phyloP scores from a whole-genome alignment of 2,797 vertebrate species.

The Rhadinocentrus ornatus region DNA sequence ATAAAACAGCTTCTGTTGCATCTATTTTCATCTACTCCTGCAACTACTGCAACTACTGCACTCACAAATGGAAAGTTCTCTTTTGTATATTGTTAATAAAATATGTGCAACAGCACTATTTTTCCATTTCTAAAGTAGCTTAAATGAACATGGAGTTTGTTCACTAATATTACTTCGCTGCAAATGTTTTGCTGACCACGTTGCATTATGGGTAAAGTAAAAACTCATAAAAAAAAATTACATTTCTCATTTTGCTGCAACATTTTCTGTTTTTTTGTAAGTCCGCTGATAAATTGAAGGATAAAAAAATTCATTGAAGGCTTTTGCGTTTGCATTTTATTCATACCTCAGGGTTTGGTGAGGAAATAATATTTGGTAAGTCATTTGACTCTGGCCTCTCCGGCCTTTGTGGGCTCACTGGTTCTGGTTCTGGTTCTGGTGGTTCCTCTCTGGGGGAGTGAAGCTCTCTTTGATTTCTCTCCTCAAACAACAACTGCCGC shows the following conservation, averaged over 20 bases:
- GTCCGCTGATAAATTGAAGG: not conserved
- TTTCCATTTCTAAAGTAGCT: not conserved
- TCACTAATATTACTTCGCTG: not conserved
- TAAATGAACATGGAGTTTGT: not conserved
- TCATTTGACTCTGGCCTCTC: constrained; percentile 38
- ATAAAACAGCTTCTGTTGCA: not conserved
- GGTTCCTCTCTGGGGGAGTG: constrained; percentile 53
- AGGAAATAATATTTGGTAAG: constrained; percentile 33
- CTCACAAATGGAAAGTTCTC: not conserved
- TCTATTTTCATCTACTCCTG: not conserved
- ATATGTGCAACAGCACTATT: not conserved
- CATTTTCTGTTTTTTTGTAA: not conserved
- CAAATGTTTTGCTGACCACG: not conserved
- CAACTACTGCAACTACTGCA: not conserved
- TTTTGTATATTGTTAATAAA: not conserved
- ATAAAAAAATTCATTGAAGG: constrained; percentile 1
- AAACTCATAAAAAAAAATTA: not conserved
- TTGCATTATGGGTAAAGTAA: constrained; percentile 9
- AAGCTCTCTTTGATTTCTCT: constrained; percentile 56
- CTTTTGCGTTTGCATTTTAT: constrained; percentile 1
- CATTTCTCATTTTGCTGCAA: not conserved
- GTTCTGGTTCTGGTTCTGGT: constrained; percentile 28
- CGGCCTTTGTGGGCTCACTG: constrained; percentile 33
- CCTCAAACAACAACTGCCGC: constrained; percentile 55
- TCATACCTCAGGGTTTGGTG: constrained; percentile 65